These are phyloP conservation scores for Strix occidentalis DNA, from an alignment of 2,797 vertebrate species.

Conservation along the genomic window DNA sequence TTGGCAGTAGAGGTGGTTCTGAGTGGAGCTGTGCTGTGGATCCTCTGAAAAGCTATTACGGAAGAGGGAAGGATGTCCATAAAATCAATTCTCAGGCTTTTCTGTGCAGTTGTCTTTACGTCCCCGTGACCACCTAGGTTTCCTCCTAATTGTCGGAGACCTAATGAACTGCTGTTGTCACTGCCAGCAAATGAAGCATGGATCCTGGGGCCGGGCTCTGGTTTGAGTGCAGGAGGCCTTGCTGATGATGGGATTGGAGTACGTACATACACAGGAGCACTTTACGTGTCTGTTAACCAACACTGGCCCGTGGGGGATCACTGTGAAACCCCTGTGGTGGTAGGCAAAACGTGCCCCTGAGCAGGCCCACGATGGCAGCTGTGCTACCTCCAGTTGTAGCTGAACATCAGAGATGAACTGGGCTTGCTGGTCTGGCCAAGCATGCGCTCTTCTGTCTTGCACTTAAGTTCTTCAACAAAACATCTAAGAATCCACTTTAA, in stretches of 20 bases:
- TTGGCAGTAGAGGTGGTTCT: neutral
- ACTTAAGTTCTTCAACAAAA: neutral
- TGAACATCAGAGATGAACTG: neutral
- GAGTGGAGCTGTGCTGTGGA: neutral
- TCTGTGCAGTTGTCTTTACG: neutral
- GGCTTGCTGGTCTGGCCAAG: neutral
- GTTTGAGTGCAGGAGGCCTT: neutral
- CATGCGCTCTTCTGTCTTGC: rapidly evolving
- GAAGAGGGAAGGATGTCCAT: neutral
- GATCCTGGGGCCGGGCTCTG: neutral
- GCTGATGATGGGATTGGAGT: neutral
- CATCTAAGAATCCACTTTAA: neutral
- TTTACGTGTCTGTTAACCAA: rapidly evolving
- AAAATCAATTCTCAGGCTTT: neutral
- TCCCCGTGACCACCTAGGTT: neutral
- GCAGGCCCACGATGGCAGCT: rapidly evolving
- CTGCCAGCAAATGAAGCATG: neutral
- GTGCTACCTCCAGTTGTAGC: neutral
- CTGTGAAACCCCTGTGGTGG: rapidly evolving
- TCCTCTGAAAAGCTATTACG: neutral
- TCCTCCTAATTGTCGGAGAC: neutral
- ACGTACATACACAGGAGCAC: rapidly evolving
- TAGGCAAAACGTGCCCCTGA: rapidly evolving
- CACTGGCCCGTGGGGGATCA: rapidly evolving
- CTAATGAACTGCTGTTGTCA: neutral